Base-by-base conservation (phyloP, 2,888 invertebrate species). In the Chrysodeixis includens region DNA sequence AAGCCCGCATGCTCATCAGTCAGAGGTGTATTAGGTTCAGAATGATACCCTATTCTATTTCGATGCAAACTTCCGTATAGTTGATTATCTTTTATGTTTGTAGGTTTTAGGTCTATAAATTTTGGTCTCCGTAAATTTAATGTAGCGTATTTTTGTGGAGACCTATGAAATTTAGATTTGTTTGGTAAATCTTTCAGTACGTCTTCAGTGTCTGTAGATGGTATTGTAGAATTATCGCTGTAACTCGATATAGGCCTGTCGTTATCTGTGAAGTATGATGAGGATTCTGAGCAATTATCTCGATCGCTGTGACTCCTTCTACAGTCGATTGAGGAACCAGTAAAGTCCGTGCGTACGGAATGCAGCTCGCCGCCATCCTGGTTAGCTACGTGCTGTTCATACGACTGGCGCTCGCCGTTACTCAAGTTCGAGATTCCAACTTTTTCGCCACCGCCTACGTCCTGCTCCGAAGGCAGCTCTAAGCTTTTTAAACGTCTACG, bases 221-320 rank as follows among this genome's bases (percentile, higher is more conserved):
- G 95, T 88, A 94, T 91, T 53, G 95, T 95, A 54, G 95, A 95
- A 86, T 94, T 95, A 77, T 95, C 95, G 82, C 94, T 94, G 72
- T 95, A 95, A 79, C 94, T 94, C 16, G 95, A 95, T 88, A 95
- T 94, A 76, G 95, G 95, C 72, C 95, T 88, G 78, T 95, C 95
- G 82, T 93, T 95, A 85, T 95, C 95, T 62, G 95, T 95, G 74
- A 94, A 86, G 81, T 94, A 94, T 77, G 94, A 94, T 63, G 95
- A 95, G 53, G 95, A 92, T 88, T 95, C 95, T 63, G 95, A 95
- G 85, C 94, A 94, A 90, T 95, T 94, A 92, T 95, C 95, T 82
- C 94, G 90, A 87, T 94, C 94, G 82, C 91, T 92, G 76, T 93
- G 92, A 78, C 92, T 93, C 88, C 93, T 92, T 90, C 94, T 93